Evolutionary conservation across 2,113 vertebrate species (phyloP), one percentile per base, ranked within the genome.

Genomic region (Haliaeetus leucogaster): DNA sequence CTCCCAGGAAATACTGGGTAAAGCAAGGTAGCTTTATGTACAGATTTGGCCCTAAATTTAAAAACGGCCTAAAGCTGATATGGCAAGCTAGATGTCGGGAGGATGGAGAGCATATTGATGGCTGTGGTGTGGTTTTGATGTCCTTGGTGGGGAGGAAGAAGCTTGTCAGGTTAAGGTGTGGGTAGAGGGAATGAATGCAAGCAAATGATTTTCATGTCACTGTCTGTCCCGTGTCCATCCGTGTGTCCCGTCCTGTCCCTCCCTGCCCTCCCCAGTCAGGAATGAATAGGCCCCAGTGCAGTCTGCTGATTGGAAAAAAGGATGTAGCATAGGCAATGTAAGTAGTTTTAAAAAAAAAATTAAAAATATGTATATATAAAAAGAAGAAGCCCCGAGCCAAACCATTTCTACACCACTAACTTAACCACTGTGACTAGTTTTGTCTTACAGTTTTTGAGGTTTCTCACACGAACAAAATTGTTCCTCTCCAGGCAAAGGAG

Each of bases 211-310:
- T 92, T 45, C 82, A 34, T 97, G 96, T 76, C 94, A 86, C 86
- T 93, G 95, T 96, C 25, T 96, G 96, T 97, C 78, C 87, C 58
- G 2, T 95, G 96, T 96, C 85, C 90, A 19, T 97, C 92, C 2
- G 4, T 97, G 78, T 95, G 96, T 97, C 93, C 95, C 17, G 95
- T 97, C 95, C 96, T 97, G 95, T 96, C 92, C 95, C 91, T 89
- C 73, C 80, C 77, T 76, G 86, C 77, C 50, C 87, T 18, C 11
- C 50, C 47, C 27, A 53, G 73, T 47, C 74, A 95, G 81, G 86
- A 90, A 8, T n/a, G 30, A 50, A 5, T 21, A 95, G 58, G 15
- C 11, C 53, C 53, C 58, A n/a, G 70, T 50, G 81, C 77, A 68
- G 30, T 78, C 72, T 92, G 72, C 50, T 82, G 81, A 9, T 20